Base-by-base conservation (phyloP, 2,113 vertebrate species). In the Tachysurus vachellii region DNA sequence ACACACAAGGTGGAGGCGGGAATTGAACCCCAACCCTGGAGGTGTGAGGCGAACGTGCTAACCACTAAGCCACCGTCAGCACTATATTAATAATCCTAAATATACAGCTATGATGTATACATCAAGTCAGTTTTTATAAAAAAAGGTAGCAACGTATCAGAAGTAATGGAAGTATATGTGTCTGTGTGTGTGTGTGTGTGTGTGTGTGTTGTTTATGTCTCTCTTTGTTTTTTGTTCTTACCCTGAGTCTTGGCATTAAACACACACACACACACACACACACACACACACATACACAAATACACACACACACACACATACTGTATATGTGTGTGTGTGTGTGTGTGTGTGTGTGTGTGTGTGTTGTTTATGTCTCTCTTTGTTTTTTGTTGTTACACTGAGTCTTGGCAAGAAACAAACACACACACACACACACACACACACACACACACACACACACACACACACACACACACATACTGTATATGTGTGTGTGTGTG, bases 191-290 rank as follows among this genome's bases (percentile, higher is more conserved):
- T 76, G 80, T 88, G 76, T 62, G 66, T 82, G 50, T 59, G 53
- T 64, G 70, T 64, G 62, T 36, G 36, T 36, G 36, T 36, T 54
- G 28, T 36, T 17, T 87, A 21, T 59, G 13, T 81, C 21, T 53
- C 26, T 75, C 16, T 68, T 21, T 14, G 28, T 31, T 31, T 19
- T 28, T 76, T 21, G 13, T 44, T 14, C 26, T 17, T 23, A 28
- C 75, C 5, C 21, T 10, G 17, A 47, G 44, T 75, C n/a, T 36
- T 36, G 36, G 8, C 44, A 14, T 71, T 17, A 66, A 84, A 61
- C 87, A 79, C 17, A 73, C 73, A 56, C 59, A 13, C 82, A 53
- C 56, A 31, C 44, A 59, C n/a, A 56, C 66, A 54, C 82, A 36
- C 56, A 54, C 68, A 66, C 31, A 50, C 87, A 61, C 53, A 79